Base-by-base conservation (phyloP, 2,888 invertebrate genomes). In the Cantharis flavilabris region DNA sequence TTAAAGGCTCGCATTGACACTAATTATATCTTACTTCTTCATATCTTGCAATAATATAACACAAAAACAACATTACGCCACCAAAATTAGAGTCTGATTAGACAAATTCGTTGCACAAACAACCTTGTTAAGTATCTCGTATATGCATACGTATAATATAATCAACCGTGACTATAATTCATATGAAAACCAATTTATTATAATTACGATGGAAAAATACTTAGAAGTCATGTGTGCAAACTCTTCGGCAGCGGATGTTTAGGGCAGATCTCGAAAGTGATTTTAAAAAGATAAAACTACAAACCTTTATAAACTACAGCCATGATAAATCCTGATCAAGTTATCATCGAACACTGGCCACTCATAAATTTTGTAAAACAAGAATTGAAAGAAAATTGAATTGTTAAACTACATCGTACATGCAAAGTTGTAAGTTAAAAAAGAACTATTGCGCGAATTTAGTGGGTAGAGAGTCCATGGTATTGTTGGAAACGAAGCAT, bases 401-500 rank as follows among this genome's bases (percentile, higher is more conserved):
- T 9, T 9, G 49, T n/a, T 49, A 49, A 49, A 49, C 49, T 49
- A 49, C 49, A 49, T 49, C 49, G 49, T 49, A 49, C 49, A 49
- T 49, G 49, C 49, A 49, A 49, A 49, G 49, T 49, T 49, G 49
- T 49, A 49, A 49, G 49, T 49, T 49, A 49, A 49, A 49, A 49
- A 49, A n/a, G 49, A 49, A 49, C 49, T 49, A 49, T 49, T 49
- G 49, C 49, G 49, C 49, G 70, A 70, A 70, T 33, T 69, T 16
- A 20, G 83, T 79, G 80, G 84, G 84, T 84, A 84, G 85, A 85
- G 85, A 85, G 85, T 84, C 83, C 81, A 77, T 83, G 86, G 87
- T 86, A 88, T 88, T 88, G 88, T 88, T 88, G 86, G 85, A 86
- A 88, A 82, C 88, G 84, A 86, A 88, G 84, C 88, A 87, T 88